Evolutionary conservation across 2,113 vertebrate genomes (phyloP).

Genomic region (Perognathus longimembris): DNA sequence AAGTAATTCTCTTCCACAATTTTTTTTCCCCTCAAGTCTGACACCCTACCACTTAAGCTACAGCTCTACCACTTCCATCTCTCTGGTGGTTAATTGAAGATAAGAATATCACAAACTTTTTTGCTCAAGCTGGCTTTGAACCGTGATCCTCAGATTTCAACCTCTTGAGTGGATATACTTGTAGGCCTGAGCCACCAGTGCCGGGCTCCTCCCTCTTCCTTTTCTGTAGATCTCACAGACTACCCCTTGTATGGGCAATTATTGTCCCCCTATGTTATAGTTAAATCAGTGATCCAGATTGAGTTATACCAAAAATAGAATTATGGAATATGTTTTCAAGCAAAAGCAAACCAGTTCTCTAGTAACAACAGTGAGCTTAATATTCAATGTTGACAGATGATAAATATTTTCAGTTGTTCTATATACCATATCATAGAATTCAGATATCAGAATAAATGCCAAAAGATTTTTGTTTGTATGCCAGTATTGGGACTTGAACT

Average conservation of each 20-base stretch:
- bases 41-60: too few relatives aligned
- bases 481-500: too few relatives aligned
- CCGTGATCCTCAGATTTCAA: too few relatives aligned
- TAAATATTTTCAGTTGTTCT: slow-evolving; percentile 17
- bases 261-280: neutral
- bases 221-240: neutral
- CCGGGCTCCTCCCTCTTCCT: too few relatives aligned
- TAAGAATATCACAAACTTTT: too few relatives aligned
- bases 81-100: too few relatives aligned
- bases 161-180: too few relatives aligned
- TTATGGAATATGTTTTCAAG: slow-evolving; percentile 58
- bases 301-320: slow-evolving; percentile 65
- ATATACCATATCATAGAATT: neutral
- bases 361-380: slow-evolving; percentile 18
- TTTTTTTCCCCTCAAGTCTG: neutral
- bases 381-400: neutral
- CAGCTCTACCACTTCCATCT: too few relatives aligned
- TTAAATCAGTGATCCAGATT: slow-evolving; percentile 11
- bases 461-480: too few relatives aligned
- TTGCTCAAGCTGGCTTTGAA: too few relatives aligned
- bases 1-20: neutral
- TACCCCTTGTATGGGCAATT: neutral
- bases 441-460: neutral
- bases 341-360: slow-evolving; percentile 50
- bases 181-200: too few relatives aligned